These are phyloP conservation scores for Chiloscyllium punctatum DNA, from an alignment of 2,797 vertebrate species.

Conservation along the genomic window DNA sequence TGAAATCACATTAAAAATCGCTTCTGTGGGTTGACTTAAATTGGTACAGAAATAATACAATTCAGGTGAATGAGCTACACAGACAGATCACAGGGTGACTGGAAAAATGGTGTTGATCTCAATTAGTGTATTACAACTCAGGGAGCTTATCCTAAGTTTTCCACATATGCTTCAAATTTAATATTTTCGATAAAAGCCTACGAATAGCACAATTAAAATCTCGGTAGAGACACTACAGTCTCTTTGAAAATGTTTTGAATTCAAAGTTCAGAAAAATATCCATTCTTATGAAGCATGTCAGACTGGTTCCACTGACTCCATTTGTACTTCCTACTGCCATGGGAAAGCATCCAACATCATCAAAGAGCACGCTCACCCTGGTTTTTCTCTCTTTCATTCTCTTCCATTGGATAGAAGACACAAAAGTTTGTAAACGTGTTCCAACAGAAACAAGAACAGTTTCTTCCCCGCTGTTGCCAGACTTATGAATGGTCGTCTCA, in stretches of 20 bases:
- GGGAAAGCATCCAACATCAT: no score
- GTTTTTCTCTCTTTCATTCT: no score
- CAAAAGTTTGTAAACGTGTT: no score
- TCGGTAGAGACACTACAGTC: not conserved
- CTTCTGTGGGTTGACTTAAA: not conserved
- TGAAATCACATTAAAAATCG: not conserved
- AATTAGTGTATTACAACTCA: not conserved
- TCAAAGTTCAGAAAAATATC: not conserved
- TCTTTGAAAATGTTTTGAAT: slow-evolving; percentile 3
- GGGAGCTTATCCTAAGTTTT: not conserved
- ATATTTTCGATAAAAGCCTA: not conserved
- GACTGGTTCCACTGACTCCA: no score
- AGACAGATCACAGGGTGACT: not conserved
- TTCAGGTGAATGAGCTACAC: not conserved
- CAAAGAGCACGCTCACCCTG: no score
- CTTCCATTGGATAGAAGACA: no score
- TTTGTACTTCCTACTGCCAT: no score
- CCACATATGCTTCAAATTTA: not conserved
- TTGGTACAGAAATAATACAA: not conserved
- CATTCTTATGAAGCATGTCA: not conserved
- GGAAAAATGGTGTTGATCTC: not conserved
- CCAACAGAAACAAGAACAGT: no score
- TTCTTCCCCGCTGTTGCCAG: no score
- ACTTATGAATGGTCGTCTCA: no score
- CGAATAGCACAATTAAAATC: not conserved